These are phyloP conservation scores for Neotoxoptera formosana DNA, from an alignment of 1,140 invertebrate species.

Conservation along the genomic window DNA sequence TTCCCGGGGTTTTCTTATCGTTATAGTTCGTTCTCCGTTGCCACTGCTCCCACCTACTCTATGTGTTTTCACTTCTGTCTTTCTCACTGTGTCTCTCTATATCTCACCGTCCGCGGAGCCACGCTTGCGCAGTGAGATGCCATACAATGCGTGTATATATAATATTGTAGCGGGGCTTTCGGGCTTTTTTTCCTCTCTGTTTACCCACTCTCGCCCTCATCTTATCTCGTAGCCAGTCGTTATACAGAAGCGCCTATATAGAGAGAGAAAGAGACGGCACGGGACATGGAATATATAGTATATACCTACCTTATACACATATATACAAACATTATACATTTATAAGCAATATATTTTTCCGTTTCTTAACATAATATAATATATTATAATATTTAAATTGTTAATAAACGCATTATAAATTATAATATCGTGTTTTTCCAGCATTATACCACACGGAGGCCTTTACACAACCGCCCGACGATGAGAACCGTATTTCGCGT, in stretches of 20 bases:
- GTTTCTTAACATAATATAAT: background rate
- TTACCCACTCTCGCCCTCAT: background rate
- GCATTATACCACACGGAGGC: background rate
- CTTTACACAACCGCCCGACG: background rate
- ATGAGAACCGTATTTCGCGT: background rate
- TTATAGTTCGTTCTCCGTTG: background rate
- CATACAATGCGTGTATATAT: background rate
- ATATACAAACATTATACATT: background rate
- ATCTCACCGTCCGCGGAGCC: background rate
- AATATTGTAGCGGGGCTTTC: background rate
- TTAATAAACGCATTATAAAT: background rate
- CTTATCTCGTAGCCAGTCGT: background rate
- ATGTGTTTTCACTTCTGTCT: background rate
- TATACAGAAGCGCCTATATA: background rate
- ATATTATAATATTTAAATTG: background rate
- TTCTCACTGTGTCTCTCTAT: background rate
- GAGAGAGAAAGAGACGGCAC: background rate
- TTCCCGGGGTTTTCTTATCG: conserved; percentile 54
- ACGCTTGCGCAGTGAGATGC: background rate
- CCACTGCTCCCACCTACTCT: background rate
- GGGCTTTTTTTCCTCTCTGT: background rate
- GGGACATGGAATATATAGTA: background rate
- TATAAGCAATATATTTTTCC: background rate
- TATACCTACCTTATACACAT: background rate
- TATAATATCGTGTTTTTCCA: background rate